Conservation (phyloP, 2,888 invertebrate genomes). For the Agrochola lota region DNA sequence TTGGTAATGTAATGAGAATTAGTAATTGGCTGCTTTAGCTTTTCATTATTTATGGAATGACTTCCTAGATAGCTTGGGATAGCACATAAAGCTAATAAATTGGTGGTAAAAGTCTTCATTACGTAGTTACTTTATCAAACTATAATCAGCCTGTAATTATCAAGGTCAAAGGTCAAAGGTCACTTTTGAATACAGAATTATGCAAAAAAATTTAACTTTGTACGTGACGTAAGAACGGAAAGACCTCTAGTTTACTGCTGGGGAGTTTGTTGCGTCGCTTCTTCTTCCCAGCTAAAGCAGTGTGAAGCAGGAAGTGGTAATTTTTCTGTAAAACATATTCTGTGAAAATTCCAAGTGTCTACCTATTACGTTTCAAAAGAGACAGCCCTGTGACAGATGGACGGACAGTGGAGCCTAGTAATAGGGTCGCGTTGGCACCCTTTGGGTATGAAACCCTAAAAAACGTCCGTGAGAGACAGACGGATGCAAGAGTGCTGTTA, state of each 20-base stretch:
- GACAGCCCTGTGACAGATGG: neutral
- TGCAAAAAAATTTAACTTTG: neutral
- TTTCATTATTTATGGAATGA: conserved; percentile 12
- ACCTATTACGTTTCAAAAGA: neutral
- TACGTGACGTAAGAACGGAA: neutral
- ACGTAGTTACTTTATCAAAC: too few species aligned
- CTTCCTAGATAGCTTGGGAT: neutral
- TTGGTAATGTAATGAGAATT: conserved; percentile 40
- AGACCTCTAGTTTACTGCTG: neutral
- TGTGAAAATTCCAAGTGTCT: neutral
- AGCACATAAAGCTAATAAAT: neutral
- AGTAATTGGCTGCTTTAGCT: neutral
- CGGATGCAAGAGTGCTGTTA: neutral
- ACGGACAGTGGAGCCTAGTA: neutral
- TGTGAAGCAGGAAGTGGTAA: neutral
- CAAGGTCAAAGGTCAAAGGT: too few species aligned
- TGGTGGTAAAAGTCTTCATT: neutral
- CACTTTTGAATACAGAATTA: neutral
- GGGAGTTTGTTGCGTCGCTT: too few species aligned
- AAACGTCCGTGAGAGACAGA: neutral
- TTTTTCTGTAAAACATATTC: neutral
- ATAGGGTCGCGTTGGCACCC: neutral
- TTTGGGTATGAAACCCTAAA: neutral
- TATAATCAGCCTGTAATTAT: too few species aligned
- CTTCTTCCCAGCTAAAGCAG: too few species aligned